Evolutionary conservation across 2,113 vertebrate genomes (phyloP), one percentile per base, ranked within the genome.

Genomic region (Gnathonemus longibarbis): DNA sequence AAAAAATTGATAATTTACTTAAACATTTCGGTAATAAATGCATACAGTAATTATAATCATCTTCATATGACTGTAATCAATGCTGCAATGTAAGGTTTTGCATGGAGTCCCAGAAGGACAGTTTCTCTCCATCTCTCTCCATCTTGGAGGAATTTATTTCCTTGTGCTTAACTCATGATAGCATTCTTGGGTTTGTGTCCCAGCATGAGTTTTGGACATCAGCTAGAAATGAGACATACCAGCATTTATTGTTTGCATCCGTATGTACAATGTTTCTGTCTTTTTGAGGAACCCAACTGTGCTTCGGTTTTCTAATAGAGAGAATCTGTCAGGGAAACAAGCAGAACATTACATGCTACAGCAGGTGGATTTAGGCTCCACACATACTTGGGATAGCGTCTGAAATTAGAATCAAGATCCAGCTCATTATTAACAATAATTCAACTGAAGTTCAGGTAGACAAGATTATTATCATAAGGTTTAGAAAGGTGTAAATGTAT

Each of bases 281-380:
- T 53, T 11, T 19, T 83, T 39, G 45, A 35, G 17, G 92, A 93
- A 94, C 92, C 92, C 93, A 85, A 91, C 91, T 93, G 92, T 93
- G 91, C 91, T 91, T 91, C 90, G 70, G 56, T 93, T 88, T 91
- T 90, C 89, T 92, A 91, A 90, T 87, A 17, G 15, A 42, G 74
- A 93, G 92, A 92, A 93, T 90, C 90, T 90, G 93, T 94, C 93
- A 93, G 91, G 92, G 92, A 91, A 92, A 83, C 90, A 91, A 89
- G 86, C 66, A 70, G 77, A 86, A 80, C 84, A 66, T 84, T 45
- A 88, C 74, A 84, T 84, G 88, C 83, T 66, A 88, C 87, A 39
- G 5, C 35, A 39, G 66, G 10, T 89, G 24, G 70, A 45, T 94
- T 94, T 93, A 92, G 93, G 91, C 92, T 92, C 92, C 89, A 86